phyloP scores from a whole-genome alignment of 2,888 invertebrate genomes.

The Pristionchus arcanus region DNA sequence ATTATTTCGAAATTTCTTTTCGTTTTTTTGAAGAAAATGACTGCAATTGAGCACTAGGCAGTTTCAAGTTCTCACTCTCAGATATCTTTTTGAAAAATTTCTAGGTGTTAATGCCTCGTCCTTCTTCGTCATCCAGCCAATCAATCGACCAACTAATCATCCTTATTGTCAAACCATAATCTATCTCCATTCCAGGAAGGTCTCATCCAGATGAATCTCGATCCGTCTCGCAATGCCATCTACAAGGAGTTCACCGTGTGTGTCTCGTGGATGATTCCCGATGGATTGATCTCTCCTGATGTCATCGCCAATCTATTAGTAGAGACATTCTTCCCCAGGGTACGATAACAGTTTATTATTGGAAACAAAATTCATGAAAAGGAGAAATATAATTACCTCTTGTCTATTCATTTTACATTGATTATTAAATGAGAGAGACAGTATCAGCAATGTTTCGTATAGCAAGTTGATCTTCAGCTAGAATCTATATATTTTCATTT shows the following conservation, averaged over 20 bases:
- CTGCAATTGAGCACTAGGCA: no score
- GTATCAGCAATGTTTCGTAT: background rate
- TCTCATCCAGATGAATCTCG: conserved; percentile 68
- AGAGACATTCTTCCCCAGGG: conserved; percentile 92
- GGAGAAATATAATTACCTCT: background rate
- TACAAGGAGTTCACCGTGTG: conserved; percentile 41
- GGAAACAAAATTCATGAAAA: background rate
- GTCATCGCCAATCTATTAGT: conserved; percentile 89
- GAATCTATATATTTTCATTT: background rate
- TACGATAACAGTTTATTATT: conserved; percentile 55
- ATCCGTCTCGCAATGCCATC: conserved; percentile 63
- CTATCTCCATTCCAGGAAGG: conserved; percentile 66
- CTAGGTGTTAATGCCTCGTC: no score
- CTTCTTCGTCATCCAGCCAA: no score
- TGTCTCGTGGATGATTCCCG: conserved; percentile 38
- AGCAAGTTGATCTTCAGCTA: background rate
- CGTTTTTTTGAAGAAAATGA: background rate
- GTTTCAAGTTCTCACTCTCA: no score
- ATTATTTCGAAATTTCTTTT: background rate
- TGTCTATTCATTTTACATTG: background rate
- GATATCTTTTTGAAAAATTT: no score
- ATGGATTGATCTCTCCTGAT: conserved; percentile 86
- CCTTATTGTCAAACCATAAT: background rate
- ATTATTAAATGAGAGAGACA: background rate
- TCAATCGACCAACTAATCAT: no score